phyloP scores from a whole-genome alignment of 2,113 vertebrate species.

The Bolborhynchus lineola region DNA sequence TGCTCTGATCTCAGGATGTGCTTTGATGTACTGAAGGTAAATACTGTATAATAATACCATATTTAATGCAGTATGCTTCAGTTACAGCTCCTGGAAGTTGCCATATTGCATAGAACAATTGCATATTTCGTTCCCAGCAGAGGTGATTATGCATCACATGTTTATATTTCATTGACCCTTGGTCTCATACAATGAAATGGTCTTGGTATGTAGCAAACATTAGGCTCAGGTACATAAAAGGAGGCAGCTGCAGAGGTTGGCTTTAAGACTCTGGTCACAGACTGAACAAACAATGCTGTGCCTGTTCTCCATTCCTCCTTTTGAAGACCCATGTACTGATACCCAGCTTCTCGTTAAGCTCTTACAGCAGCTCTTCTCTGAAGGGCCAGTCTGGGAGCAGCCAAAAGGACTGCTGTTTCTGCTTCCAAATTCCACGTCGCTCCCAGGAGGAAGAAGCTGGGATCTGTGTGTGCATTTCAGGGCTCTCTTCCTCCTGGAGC shows the following conservation, averaged over 20 bases:
- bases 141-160: background rate
- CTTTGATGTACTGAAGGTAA: conserved; percentile 86
- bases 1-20: conserved; percentile 84
- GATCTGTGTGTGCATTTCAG: background rate
- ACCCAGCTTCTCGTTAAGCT: background rate
- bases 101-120: fast-evolving
- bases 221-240: background rate
- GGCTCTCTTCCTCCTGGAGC: background rate
- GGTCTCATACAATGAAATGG: background rate
- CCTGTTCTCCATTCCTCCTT: background rate
- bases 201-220: background rate
- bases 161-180: background rate
- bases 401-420: background rate
- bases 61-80: background rate
- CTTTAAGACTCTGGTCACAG: background rate
- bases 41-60: background rate
- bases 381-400: background rate
- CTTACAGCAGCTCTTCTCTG: background rate
- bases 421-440: too few species aligned
- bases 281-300: background rate
- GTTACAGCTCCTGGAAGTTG: background rate
- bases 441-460: background rate
- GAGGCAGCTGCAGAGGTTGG: background rate
- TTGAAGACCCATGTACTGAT: background rate
- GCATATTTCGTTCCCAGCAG: background rate